These are phyloP conservation scores for Sminthurides bifidus DNA, from an alignment of 1,140 invertebrate genomes.

Conservation along the genomic window DNA sequence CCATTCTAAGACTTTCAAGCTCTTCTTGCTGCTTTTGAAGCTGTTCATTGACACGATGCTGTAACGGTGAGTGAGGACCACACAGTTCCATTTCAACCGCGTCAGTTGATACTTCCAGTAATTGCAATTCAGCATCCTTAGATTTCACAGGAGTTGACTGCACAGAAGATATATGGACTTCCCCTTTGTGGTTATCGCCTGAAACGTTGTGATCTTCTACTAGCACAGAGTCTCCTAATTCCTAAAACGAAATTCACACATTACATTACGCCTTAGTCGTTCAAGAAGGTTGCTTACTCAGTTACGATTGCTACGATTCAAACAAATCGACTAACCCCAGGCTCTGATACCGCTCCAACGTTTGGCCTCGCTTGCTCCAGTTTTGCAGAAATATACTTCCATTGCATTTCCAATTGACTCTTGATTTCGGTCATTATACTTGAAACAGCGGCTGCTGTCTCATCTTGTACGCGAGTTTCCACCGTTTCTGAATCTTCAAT, in stretches of 20 bases:
- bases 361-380: conserved; percentile 13
- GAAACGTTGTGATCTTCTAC: too few relatives aligned
- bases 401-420: conserved; percentile 12
- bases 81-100: too few relatives aligned
- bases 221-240: too few relatives aligned
- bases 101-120: too few relatives aligned
- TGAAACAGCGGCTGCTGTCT: conserved; percentile 8
- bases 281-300: too few relatives aligned
- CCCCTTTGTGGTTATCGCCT: too few relatives aligned
- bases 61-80: neutral
- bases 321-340: neutral
- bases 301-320: too few relatives aligned
- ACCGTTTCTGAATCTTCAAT: conserved; percentile 12
- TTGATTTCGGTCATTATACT: neutral
- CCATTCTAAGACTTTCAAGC: conserved; percentile 8
- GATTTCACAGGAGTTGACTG: too few relatives aligned
- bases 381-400: conserved; percentile 10
- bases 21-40: conserved; percentile 17
- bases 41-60: conserved; percentile 11
- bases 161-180: too few relatives aligned
- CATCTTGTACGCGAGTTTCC: conserved; percentile 4
- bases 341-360: neutral
- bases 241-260: too few relatives aligned
- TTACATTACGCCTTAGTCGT: too few relatives aligned
- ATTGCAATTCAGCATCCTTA: too few relatives aligned